These are phyloP conservation scores for Mercenaria mercenaria DNA, from an alignment of 1,140 invertebrate genomes.

Conservation along the genomic window DNA sequence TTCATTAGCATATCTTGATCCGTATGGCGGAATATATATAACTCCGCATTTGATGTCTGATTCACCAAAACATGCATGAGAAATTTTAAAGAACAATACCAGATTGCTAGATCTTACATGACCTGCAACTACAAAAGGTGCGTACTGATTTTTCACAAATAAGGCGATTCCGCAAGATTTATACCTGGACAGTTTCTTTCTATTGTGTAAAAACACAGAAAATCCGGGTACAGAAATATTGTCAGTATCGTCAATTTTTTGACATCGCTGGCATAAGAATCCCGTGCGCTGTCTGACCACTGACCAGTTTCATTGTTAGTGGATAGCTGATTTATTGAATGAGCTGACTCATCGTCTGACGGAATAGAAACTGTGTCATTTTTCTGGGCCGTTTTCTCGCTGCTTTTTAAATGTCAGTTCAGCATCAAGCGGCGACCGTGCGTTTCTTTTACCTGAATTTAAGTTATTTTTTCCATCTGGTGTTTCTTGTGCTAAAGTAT, in stretches of 20 bases:
- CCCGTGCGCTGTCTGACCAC: neutral
- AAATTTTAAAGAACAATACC: conserved; percentile 17
- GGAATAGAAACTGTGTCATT: neutral
- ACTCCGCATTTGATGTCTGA: neutral
- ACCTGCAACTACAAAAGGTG: neutral
- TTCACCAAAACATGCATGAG: neutral
- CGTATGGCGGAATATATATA: conserved; percentile 5
- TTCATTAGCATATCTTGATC: neutral
- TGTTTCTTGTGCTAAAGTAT: no score
- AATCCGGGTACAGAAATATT: conserved; percentile 18
- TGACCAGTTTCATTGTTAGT: neutral
- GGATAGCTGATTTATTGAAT: neutral
- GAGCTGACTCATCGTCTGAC: neutral
- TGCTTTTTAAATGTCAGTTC: neutral
- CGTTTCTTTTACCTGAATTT: conserved; percentile 8
- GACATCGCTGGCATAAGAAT: neutral
- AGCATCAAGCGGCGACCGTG: neutral
- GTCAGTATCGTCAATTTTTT: conserved; percentile 47
- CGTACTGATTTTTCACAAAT: neutral
- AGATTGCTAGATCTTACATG: neutral
- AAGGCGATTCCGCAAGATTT: conserved; percentile 50
- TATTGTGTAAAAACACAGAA: neutral
- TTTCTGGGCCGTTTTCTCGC: neutral
- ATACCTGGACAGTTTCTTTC: conserved; percentile 2
- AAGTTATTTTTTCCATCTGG: no score